Conservation (phyloP, 2,888 invertebrate species). For the Tanypteryx hageni region DNA sequence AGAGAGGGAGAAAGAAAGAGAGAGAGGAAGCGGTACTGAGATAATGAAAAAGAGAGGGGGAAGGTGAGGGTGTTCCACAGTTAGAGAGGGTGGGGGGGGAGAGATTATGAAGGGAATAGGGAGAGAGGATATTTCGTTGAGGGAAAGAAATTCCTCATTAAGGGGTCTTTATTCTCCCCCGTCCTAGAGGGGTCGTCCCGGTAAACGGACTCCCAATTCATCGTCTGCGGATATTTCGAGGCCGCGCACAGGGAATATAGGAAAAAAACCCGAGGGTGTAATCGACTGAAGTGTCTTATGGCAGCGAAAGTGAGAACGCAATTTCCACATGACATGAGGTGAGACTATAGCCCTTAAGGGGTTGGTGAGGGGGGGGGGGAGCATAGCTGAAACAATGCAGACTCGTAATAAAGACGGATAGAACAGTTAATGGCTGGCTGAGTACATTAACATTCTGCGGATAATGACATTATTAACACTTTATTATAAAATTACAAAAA, state of each 20-base stretch:
- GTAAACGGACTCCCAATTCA: constrained; percentile 28
- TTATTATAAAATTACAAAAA: too few relatives aligned
- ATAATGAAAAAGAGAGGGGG: neutral
- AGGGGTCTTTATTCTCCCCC: neutral
- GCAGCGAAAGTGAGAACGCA: neutral
- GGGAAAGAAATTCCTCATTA: constrained; percentile 22
- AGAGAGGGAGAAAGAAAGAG: too few relatives aligned
- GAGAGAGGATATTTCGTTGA: neutral
- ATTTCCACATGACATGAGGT: neutral
- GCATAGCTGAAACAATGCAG: too few relatives aligned
- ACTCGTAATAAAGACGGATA: too few relatives aligned
- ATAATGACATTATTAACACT: too few relatives aligned
- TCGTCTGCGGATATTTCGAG: neutral
- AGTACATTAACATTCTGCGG: too few relatives aligned
- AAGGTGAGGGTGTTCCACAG: neutral
- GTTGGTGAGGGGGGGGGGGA: too few relatives aligned
- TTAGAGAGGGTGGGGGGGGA: neutral
- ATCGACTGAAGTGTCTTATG: neutral
- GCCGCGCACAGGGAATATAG: neutral
- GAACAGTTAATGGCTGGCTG: too few relatives aligned
- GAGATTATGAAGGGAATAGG: neutral
- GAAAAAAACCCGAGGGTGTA: neutral
- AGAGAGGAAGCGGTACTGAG: too few relatives aligned
- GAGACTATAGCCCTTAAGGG: neutral
- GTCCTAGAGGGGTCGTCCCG: neutral